These are phyloP conservation scores for Helicolenus hilgendorfi DNA, from an alignment of 2,797 vertebrate species.

Conservation along the genomic window DNA sequence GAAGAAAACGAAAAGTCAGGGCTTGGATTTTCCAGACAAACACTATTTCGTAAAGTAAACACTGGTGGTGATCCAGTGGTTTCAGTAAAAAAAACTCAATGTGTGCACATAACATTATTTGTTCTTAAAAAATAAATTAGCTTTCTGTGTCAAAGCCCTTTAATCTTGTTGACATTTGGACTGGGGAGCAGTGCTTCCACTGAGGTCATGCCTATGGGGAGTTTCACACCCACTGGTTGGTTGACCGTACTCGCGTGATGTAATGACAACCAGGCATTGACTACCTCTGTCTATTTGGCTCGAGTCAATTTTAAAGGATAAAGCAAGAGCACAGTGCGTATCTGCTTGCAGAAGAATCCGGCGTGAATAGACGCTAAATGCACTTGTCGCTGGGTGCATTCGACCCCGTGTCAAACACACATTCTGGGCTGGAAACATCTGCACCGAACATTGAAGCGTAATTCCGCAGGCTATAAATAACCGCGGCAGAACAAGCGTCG, in stretches of 20 bases:
- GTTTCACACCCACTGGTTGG: slow-evolving; percentile 47
- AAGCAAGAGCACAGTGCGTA: neutral
- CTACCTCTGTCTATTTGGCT: slow-evolving; percentile 22
- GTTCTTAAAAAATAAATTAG: neutral
- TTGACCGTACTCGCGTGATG: slow-evolving; percentile 23
- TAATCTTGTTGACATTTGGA: neutral
- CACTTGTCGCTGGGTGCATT: slow-evolving; percentile 22
- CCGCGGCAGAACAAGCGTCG: slow-evolving; percentile 33
- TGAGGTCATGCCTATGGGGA: slow-evolving; percentile 42
- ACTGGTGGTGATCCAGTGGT: neutral
- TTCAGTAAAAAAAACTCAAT: neutral
- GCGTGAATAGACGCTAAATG: neutral
- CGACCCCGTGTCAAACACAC: slow-evolving; percentile 11
- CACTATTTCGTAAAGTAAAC: neutral
- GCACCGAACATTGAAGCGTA: slow-evolving; percentile 42
- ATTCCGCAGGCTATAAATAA: slow-evolving; percentile 70
- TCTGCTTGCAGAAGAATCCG: neutral
- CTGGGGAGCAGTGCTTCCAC: neutral
- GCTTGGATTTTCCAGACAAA: neutral
- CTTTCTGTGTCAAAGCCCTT: neutral
- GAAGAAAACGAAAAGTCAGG: neutral
- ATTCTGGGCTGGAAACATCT: slow-evolving; percentile 58
- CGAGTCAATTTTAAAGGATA: slow-evolving; percentile 58
- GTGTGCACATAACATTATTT: neutral
- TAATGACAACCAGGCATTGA: slow-evolving; percentile 30